A percentile compares a stretch with the other conserved stretches of the same genome.
Evolutionary conservation across 2,888 invertebrate species (phyloP).

Genomic region (Parnassius orleans): DNA sequence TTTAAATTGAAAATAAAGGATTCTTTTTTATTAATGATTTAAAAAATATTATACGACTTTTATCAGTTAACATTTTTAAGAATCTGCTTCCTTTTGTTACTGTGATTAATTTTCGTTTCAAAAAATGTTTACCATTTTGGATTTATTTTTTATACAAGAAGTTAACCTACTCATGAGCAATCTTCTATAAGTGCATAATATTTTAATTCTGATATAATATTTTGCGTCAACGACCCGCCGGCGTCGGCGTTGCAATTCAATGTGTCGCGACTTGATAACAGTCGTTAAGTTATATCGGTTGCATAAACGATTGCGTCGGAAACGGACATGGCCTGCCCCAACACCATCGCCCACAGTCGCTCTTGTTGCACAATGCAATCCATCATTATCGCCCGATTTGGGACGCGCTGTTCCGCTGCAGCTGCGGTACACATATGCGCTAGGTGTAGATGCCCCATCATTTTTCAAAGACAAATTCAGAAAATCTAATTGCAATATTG

Average conservation of each 20-base stretch:
- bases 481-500: too few species aligned
- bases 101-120: too few species aligned
- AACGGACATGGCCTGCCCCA: slow-evolving; percentile 75
- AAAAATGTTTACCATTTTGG: too few species aligned
- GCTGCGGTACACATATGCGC: slow-evolving; percentile 43
- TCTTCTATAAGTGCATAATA: too few species aligned
- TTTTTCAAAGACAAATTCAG: not conserved
- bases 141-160: too few species aligned
- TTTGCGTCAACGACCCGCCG: slow-evolving; percentile 18
- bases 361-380: slow-evolving; percentile 63
- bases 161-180: too few species aligned
- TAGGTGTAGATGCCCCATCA: slow-evolving; percentile 7
- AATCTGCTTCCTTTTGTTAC: too few species aligned
- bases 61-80: too few species aligned
- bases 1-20: too few species aligned
- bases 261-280: slow-evolving; percentile 27
- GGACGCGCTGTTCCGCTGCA: slow-evolving; percentile 59
- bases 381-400: slow-evolving; percentile 64
- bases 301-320: slow-evolving; percentile 65
- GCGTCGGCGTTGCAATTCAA: slow-evolving; percentile 29
- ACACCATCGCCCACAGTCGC: slow-evolving; percentile 52
- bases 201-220: not conserved
- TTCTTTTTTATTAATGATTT: too few species aligned
- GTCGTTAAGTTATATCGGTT: slow-evolving; percentile 46
- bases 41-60: too few species aligned